A percentile compares a stretch with the other conserved stretches of the same genome.
These are phyloP conservation scores for Aradophagus sp. DNA, from an alignment of 1,140 invertebrate species.

Conservation along the genomic window DNA sequence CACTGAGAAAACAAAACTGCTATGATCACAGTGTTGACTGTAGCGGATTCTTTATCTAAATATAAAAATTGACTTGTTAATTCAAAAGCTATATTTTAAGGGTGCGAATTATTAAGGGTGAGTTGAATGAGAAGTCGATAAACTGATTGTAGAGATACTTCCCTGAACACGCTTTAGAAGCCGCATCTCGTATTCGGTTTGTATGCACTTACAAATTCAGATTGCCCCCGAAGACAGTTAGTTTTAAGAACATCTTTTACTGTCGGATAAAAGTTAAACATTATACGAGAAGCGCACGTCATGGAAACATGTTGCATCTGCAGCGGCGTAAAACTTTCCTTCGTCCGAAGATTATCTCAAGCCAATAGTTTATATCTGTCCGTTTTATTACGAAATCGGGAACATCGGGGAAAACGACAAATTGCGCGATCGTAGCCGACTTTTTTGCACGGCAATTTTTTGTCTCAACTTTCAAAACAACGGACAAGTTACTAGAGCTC, in stretches of 20 bases:
- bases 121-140: constrained; percentile 49
- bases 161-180: constrained; percentile 17
- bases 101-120: constrained; percentile 44
- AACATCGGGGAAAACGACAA: constrained; percentile 15
- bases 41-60: no score
- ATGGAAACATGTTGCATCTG: constrained; percentile 36
- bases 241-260: constrained; percentile 50
- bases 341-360: constrained; percentile 26
- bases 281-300: constrained; percentile 31
- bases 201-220: constrained; percentile 50
- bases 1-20: no score
- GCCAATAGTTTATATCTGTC: constrained; percentile 35
- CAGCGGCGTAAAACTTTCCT: constrained; percentile 35
- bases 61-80: no score
- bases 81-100: background rate
- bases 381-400: constrained; percentile 26
- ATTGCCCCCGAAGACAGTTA: constrained; percentile 39
- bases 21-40: no score
- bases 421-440: constrained; percentile 22
- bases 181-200: constrained; percentile 38
- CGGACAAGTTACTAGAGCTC: constrained; percentile 15
- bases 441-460: constrained; percentile 20
- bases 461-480: constrained; percentile 7
- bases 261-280: constrained; percentile 53
- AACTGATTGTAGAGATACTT: constrained; percentile 40